Conservation (phyloP, 2,113 vertebrate genomes). For the Theristicus caerulescens region DNA sequence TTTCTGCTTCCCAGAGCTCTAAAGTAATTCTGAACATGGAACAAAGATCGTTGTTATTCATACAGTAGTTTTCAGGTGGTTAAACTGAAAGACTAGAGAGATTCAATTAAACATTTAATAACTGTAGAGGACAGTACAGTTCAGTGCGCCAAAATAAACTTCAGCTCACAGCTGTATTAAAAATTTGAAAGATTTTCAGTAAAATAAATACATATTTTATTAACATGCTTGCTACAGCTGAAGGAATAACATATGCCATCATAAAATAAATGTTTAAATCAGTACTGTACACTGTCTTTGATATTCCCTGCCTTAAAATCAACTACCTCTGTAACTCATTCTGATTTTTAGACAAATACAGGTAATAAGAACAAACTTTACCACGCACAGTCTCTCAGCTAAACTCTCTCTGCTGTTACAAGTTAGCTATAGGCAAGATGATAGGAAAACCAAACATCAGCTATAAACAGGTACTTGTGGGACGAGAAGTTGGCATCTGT, state of each 20-base stretch:
- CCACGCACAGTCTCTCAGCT: neutral
- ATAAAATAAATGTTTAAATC: constrained; percentile 30
- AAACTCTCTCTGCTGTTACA: neutral
- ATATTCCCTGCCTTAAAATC: neutral
- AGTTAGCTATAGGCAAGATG: neutral
- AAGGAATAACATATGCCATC: constrained; percentile 8
- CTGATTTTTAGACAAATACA: neutral
- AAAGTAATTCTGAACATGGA: neutral
- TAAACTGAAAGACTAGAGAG: neutral
- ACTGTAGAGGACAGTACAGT: neutral
- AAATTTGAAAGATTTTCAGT: constrained; percentile 36
- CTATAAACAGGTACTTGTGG: neutral
- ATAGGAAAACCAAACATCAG: neutral
- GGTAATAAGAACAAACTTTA: neutral
- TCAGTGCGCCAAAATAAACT: constrained; percentile 33
- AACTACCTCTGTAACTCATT: neutral
- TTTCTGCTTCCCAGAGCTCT: neutral
- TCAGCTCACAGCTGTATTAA: constrained; percentile 9
- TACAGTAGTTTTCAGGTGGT: neutral
- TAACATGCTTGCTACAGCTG: constrained; percentile 3
- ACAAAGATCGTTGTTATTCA: neutral
- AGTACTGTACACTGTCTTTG: neutral
- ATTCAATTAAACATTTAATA: constrained; percentile 29
- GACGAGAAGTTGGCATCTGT: neutral
- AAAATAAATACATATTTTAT: constrained; percentile 53